A percentile compares a stretch with the other conserved stretches of the same genome.
Conservation (phyloP, 2,113 vertebrate genomes). For the Garra rufa region DNA sequence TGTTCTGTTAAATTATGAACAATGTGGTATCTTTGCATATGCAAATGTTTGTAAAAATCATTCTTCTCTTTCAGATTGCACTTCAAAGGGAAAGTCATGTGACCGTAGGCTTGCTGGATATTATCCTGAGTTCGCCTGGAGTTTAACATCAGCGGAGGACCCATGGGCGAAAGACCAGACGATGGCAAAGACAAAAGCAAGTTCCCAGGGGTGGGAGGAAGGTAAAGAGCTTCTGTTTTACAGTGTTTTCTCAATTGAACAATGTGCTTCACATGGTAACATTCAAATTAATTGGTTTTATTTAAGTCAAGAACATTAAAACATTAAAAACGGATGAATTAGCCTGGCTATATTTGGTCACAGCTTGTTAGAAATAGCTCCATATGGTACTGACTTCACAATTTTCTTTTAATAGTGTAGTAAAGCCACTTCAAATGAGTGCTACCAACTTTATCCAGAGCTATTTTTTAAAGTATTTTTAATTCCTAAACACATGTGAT, state of each 20-base stretch:
- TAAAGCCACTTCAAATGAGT: neutral
- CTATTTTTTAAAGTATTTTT: neutral
- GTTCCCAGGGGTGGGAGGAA: conserved; percentile 77
- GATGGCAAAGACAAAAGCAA: conserved; percentile 64
- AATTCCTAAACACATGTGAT: neutral
- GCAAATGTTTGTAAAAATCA: neutral
- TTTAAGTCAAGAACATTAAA: neutral
- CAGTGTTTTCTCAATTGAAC: neutral
- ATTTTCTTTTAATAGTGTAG: neutral
- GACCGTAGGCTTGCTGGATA: conserved; percentile 49
- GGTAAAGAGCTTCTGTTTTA: conserved; percentile 67
- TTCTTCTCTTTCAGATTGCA: conserved; percentile 65
- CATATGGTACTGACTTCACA: neutral
- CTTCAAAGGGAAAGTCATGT: conserved; percentile 64
- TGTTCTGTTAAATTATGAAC: neutral
- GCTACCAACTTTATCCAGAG: neutral
- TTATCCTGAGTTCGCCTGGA: conserved; percentile 76
- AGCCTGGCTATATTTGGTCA: neutral
- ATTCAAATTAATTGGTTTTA: neutral
- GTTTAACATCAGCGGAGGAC: conserved; percentile 70
- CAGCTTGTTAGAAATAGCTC: neutral
- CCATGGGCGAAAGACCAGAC: conserved; percentile 61
- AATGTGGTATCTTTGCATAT: neutral
- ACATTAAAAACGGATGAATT: neutral
- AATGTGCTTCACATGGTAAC: neutral